phyloP scores from a whole-genome alignment of 1,140 invertebrate genomes.

The Anastrepha obliqua region DNA sequence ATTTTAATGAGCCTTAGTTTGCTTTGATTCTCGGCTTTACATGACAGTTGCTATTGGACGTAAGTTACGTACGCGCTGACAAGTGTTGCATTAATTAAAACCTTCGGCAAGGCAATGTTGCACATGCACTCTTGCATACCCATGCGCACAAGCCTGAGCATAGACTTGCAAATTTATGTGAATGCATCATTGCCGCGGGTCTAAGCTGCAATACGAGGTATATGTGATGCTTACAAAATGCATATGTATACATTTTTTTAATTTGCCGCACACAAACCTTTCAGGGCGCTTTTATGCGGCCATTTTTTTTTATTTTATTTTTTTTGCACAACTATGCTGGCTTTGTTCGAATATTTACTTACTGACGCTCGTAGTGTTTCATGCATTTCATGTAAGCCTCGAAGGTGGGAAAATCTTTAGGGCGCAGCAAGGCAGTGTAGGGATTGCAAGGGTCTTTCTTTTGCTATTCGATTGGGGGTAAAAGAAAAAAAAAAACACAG shows the following conservation, averaged over 20 bases:
- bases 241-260: neutral
- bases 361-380: constrained; percentile 53
- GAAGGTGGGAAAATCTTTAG: constrained; percentile 22
- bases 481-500: neutral
- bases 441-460: constrained; percentile 24
- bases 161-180: neutral
- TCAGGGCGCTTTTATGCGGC: constrained; percentile 11
- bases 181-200: neutral
- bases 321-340: neutral
- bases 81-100: constrained; percentile 13
- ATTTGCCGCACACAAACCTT: constrained; percentile 38
- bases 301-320: neutral
- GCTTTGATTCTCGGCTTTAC: neutral
- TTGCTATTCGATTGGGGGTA: neutral
- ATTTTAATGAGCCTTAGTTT: constrained; percentile 39
- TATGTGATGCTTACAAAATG: neutral
- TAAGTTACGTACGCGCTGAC: neutral
- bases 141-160: neutral
- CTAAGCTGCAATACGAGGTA: constrained; percentile 15
- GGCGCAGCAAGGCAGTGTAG: neutral
- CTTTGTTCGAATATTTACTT: constrained; percentile 29
- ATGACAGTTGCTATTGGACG: constrained; percentile 9
- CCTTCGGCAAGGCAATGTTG: neutral
- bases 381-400: constrained; percentile 57
- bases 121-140: neutral